Evolutionary conservation across 1,140 invertebrate genomes (phyloP), one percentile per base, ranked within the genome.

Genomic region (Orchesella cincta): DNA sequence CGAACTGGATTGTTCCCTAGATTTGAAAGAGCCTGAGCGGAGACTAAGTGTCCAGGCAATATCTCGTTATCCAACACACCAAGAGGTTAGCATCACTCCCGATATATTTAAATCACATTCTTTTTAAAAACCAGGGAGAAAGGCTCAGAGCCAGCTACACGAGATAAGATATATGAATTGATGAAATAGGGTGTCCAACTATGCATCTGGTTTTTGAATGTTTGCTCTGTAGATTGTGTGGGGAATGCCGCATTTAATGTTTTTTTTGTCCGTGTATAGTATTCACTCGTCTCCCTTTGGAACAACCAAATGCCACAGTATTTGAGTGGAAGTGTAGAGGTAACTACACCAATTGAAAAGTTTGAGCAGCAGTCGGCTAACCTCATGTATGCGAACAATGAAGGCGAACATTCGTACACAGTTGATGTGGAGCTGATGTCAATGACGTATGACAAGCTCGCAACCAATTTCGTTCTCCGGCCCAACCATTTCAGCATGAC

Each of bases 371-470:
- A 80, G 71, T 51, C 67, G 14, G 73, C 31, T 1, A 29, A 28
- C 16, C n/a, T 78, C 14, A 76, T 76, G 76, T 82, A 80, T 36
- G 81, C 79, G 33, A 23, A 75, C 29, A 80, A 80, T 75, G 73
- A 76, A 26, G 74, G 36, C 1, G 75, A 77, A 29, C 18, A 39
- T 5, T 73, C 33, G 18, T 76, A 77, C 67, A 72, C 79, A 18
- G 39, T 73, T 8, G 51, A 76, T 33, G 28, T 80, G 20, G 79
- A 80, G 33, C 35, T 82, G 0, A 36, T 16, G 14, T 81, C 78
- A 14, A 46, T 76, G 2, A 64, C 73, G 16, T 74, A 57, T 64
- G 81, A 76, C 8, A 80, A 80, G 39, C 35, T 79, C 16, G 79
- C 54, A n/a, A 74, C 75, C 2, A 76, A 62, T 28, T 23, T 79